Base-by-base conservation (phyloP, 2,797 vertebrate genomes). In the Miopithecus talapoin region DNA sequence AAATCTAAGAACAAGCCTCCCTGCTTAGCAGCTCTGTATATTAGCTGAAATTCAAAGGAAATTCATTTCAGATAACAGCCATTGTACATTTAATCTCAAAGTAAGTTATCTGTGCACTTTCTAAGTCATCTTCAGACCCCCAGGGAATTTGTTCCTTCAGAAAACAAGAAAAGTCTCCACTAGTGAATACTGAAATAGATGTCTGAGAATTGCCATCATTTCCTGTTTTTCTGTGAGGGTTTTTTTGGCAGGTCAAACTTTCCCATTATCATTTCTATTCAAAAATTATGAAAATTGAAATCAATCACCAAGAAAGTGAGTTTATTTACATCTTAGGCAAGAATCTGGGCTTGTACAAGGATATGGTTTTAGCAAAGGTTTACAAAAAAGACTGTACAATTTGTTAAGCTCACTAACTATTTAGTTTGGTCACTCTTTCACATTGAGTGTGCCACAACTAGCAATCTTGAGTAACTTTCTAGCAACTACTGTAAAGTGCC, bases 201-300 rank as follows among this genome's bases (percentile, higher is more conserved):
- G 83, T 95, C 30, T 16, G 30, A 89, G 70, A n/a, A 26, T 8
- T 59, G 84, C 97, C 64, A 91, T 97, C 96, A 64, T 76, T 85
- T 96, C 90, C 91, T 85, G 30, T 91, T 97, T 96, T 93, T 76
- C 89, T 30, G 74, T 17, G 89, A 97, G 87, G 80, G 88, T 85
- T 97, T 21, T 53, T 95, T 22, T 97, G 74, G 61, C 89, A 75
- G 92, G 36, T 98, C 98, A 95, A 9, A 85, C 87, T 88, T 72
- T 36, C 41, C 97, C 94, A 85, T 98, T 97, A 98, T 81, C 97
- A 90, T 95, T 89, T 91, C 89, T 92, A 30, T 78, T 98, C 95
- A 98, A 95, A 93, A 85, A 92, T 95, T 97, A 97, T 86, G 94
- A 96, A 95, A 90, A 91, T 91, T 87, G 72, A 90, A 97, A 95